Percentiles rank a stretch among this genome's conserved stretches.
These are phyloP conservation scores for Tupiocoris notatus DNA, from an alignment of 2,888 invertebrate genomes.

Conservation along the genomic window DNA sequence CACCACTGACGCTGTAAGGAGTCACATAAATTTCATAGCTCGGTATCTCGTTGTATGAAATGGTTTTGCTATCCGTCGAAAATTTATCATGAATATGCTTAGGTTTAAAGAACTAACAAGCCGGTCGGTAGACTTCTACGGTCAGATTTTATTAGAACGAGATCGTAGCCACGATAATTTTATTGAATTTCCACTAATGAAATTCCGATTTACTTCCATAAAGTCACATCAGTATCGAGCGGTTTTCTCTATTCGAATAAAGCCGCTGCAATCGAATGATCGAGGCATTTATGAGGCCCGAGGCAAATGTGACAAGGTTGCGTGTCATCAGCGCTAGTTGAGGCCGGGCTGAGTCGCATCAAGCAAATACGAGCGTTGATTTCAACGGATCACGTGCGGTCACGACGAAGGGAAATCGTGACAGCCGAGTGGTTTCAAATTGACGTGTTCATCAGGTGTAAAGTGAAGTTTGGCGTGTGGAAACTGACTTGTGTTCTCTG, in stretches of 20 bases:
- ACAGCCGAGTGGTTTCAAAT: constrained; percentile 14
- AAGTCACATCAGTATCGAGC: too few species aligned
- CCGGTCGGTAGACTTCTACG: too few species aligned
- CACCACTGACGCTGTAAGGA: not conserved
- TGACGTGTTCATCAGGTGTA: constrained; percentile 35
- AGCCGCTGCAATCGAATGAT: not conserved
- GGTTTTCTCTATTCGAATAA: too few species aligned
- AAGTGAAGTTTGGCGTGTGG: constrained; percentile 37
- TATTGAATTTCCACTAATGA: too few species aligned
- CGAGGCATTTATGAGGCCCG: not conserved
- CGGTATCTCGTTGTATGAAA: not conserved
- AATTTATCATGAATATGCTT: too few species aligned
- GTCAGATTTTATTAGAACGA: too few species aligned
- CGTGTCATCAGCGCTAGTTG: not conserved
- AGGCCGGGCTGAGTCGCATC: too few species aligned
- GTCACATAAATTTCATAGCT: not conserved
- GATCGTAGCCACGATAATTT: too few species aligned
- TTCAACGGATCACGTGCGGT: not conserved
- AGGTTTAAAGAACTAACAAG: too few species aligned
- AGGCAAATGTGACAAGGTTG: not conserved
- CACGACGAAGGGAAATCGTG: not conserved
- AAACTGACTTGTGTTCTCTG: constrained; percentile 5
- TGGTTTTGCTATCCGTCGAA: not conserved
- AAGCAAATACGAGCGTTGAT: not conserved
- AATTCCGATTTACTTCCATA: too few species aligned